A percentile compares a stretch with the other conserved stretches of the same genome.
Conservation (phyloP, 2,113 vertebrate species). For the Brachirus orientalis region DNA sequence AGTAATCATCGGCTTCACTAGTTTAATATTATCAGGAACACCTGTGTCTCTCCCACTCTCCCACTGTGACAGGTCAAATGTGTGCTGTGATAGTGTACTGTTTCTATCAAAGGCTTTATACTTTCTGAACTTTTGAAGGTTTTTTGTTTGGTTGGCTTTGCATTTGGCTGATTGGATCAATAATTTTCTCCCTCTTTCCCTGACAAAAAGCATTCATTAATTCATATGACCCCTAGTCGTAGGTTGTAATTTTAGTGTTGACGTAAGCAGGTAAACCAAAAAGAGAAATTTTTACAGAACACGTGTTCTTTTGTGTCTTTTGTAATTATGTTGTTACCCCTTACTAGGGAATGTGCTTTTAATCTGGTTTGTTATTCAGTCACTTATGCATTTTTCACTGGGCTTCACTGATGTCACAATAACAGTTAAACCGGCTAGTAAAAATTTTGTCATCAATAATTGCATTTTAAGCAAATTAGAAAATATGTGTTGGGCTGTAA, state of each 20-base stretch:
- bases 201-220: background rate
- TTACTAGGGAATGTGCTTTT: background rate
- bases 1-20: too few relatives aligned
- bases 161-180: too few relatives aligned
- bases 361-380: background rate
- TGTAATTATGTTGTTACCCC: background rate
- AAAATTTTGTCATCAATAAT: background rate
- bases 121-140: too few relatives aligned
- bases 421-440: background rate
- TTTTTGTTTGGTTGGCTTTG: too few relatives aligned
- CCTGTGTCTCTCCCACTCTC: too few relatives aligned
- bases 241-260: background rate
- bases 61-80: too few relatives aligned
- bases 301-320: background rate
- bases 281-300: background rate
- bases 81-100: too few relatives aligned
- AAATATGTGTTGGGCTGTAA: background rate
- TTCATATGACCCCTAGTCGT: too few relatives aligned
- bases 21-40: too few relatives aligned
- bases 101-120: too few relatives aligned
- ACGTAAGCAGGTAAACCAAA: too few relatives aligned
- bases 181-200: too few relatives aligned
- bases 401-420: background rate
- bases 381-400: constrained; percentile 1
- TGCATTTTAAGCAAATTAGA: background rate